Base-by-base conservation (phyloP, 2,797 vertebrate genomes). In the Peromyscus attwateri region DNA sequence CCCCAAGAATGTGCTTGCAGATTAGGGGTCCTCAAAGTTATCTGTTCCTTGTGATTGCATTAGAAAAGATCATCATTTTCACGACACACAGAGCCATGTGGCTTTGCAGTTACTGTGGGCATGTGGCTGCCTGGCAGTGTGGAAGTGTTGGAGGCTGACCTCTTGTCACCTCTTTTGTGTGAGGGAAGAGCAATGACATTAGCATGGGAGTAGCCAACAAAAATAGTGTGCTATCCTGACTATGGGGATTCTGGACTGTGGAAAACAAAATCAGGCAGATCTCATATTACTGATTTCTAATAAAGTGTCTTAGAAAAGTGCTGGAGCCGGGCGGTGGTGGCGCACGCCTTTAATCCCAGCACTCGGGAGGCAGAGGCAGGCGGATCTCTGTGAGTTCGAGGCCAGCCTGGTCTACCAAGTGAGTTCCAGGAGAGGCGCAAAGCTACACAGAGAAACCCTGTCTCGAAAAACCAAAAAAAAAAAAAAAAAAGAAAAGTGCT, bases 31-130 rank as follows among this genome's bases (percentile, higher is more conserved):
- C 79, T 46, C 46, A 6, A 95, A 92, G 85, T 73, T 83, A 95
- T 82, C 66, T 95, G 88, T 16, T 77, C 80, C 71, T 92, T 96
- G 64, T 88, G 43, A 89, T 79, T 70, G 64, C 89, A 70, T 80
- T 83, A 89, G 55, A 92, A 91, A 93, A 76, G 55, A 40, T 10
- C 31, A 21, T 76, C 66, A 71, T 52, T 87, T 84, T 82, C 43
- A 52, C 40, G 52, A 89, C 23, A 91, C 37, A 52, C 25, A 87
- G 49, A 92, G 87, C 43, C 60, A 66, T 9, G 31, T 90, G 60
- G 37, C 64, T 94, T 85, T 52, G 29, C 37, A 84, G n/a, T 87
- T 93, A 79, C 13, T 62, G 60, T 62, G 21, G 60, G 60, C 13
- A 27, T 31, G 27, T 66, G 34, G 68, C 34, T 70, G 16, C 34